Evolutionary conservation across 2,888 invertebrate species (phyloP), one percentile per base, ranked within the genome.

Genomic region (Ectemnius continuus): DNA sequence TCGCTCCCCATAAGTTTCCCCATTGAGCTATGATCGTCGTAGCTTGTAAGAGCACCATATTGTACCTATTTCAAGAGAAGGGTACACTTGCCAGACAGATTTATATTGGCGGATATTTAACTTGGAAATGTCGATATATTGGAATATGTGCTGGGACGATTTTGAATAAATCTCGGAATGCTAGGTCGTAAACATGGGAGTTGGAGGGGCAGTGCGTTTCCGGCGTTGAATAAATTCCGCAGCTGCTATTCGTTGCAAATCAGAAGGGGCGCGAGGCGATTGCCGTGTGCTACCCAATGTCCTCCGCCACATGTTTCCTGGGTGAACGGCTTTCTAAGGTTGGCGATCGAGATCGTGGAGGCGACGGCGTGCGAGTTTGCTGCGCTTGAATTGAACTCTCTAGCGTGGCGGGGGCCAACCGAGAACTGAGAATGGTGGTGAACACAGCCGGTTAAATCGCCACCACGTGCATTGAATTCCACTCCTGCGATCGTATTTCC

Each of bases 401-500:
- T 16, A 11, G 3, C 1, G 52, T 14, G 14, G 52, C 52, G 16
- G 28, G 46, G 52, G 46, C 52, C 62, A 62, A 61, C 56, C 57
- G 48, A 26, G 65, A 62, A 68, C 70, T 70, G 72, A 61, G 45
- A 52, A 47, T 5, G 16, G 3, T 52, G 65, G 13, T 11, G 20
- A 63, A 57, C 46, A 46, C 58, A 60, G 64, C 16, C 57, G 36
- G 58, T 28, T 67, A 57, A 75, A 75, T 59, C 62, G 59, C 65
- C 47, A 59, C 65, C 65, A 71, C 78, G 78, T 67, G 73, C 47
- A 45, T 64, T 56, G 77, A 76, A 78, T 76, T 36, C 73, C 72
- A 52, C 63, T 60, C 14, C 8, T 16, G 16, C 58, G 18, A 56
- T 26, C 26, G 56, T 63, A 71, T 45, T 59, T 68, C 64, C 20